Conservation (phyloP, 2,797 vertebrate species). For the Dipus sagitta region DNA sequence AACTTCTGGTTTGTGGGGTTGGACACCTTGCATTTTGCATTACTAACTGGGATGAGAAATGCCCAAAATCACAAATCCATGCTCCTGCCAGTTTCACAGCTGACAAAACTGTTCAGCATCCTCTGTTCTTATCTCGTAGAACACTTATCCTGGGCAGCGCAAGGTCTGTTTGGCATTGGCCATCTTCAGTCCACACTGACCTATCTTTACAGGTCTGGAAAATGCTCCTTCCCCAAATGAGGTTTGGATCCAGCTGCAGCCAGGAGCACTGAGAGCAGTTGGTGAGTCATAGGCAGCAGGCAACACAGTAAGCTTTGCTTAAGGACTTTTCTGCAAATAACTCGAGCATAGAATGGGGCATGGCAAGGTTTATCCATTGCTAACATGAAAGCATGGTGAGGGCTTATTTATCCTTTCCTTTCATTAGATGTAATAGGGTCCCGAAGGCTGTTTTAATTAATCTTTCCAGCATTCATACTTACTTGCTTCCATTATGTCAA, state of each 20-base stretch:
- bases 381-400: background rate
- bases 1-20: no score
- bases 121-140: background rate
- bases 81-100: background rate
- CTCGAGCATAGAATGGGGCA: background rate
- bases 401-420: background rate
- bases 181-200: background rate
- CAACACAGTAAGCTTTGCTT: background rate
- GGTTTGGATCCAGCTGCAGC: background rate
- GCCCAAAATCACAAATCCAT: background rate
- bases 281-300: background rate
- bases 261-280: background rate
- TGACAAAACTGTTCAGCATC: background rate
- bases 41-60: no score
- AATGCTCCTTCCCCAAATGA: background rate
- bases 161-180: background rate
- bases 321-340: slow-evolving; percentile 25
- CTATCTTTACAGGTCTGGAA: background rate
- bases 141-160: background rate
- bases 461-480: background rate
- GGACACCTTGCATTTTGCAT: background rate
- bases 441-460: slow-evolving; percentile 43
- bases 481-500: background rate
- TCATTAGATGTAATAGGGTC: slow-evolving; percentile 5
- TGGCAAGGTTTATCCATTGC: background rate